Conservation (phyloP, 2,797 vertebrate genomes). For the Lepilemur septentrionalis region DNA sequence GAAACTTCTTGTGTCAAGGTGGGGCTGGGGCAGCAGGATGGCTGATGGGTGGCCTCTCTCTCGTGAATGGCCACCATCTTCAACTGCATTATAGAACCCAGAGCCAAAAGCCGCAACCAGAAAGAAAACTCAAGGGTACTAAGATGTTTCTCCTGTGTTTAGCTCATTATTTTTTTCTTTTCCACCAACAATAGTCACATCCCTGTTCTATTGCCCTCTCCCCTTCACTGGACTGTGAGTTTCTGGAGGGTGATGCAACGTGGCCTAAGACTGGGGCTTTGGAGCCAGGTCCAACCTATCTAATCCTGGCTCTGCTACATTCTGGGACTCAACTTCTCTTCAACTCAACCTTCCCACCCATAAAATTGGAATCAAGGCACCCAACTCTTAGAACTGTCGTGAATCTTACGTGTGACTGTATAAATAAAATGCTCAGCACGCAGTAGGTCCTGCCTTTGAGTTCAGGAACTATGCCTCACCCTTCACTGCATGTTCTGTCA, state of each 20-base stretch:
- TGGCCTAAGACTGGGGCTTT: rapidly evolving
- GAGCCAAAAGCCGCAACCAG: neutral
- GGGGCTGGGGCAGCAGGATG: neutral
- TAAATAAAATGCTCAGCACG: neutral
- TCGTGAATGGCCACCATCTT: neutral
- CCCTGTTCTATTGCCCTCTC: neutral
- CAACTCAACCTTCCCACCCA: neutral
- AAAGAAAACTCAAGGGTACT: neutral
- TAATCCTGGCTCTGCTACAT: rapidly evolving
- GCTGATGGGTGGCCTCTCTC: neutral
- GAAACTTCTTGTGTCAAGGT: neutral
- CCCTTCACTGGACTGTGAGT: rapidly evolving
- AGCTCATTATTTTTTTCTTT: neutral
- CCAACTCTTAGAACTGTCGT: neutral
- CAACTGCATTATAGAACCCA: neutral
- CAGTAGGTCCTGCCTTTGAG: too few relatives aligned
- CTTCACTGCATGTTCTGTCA: too few relatives aligned
- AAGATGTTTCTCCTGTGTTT: neutral
- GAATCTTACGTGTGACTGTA: neutral
- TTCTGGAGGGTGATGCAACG: neutral
- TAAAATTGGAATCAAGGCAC: neutral
- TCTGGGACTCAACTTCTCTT: neutral
- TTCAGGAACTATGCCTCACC: neutral
- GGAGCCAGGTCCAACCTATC: neutral
- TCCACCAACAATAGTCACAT: neutral